phyloP scores from a whole-genome alignment of 2,797 vertebrate genomes.

The Fistularia tabacaria region DNA sequence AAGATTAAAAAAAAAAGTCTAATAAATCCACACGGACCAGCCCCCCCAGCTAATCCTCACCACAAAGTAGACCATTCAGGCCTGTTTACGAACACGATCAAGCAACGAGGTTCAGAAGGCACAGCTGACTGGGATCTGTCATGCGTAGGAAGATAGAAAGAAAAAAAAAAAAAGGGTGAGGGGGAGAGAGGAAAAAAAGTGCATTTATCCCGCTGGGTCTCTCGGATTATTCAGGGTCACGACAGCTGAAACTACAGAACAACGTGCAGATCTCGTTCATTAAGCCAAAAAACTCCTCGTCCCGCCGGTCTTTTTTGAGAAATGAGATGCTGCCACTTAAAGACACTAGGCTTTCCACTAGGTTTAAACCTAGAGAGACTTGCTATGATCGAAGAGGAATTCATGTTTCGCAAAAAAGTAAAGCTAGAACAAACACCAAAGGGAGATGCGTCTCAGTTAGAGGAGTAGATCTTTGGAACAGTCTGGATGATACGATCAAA shows the following conservation, averaged over 20 bases:
- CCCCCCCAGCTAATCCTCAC: slow-evolving; percentile 33
- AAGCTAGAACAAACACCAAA: too few relatives aligned
- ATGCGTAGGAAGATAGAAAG: slow-evolving; percentile 52
- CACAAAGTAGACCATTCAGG: slow-evolving; percentile 39
- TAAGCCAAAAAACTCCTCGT: slow-evolving; percentile 29
- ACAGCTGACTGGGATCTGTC: slow-evolving; percentile 62
- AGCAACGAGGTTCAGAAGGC: slow-evolving; percentile 35
- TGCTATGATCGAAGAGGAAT: too few relatives aligned
- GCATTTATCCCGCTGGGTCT: slow-evolving; percentile 48
- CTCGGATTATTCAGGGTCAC: slow-evolving; percentile 52
- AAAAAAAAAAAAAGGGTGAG: slow-evolving; percentile 23
- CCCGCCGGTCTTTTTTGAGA: too few relatives aligned
- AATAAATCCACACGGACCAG: slow-evolving; percentile 22
- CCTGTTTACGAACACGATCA: slow-evolving; percentile 16
- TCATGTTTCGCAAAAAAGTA: too few relatives aligned
- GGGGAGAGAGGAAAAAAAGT: slow-evolving; percentile 6
- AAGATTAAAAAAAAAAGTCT: slow-evolving; percentile 16
- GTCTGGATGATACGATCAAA: too few relatives aligned
- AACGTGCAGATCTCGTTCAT: slow-evolving; percentile 45
- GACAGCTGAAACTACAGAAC: slow-evolving; percentile 39
- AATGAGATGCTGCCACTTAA: too few relatives aligned
- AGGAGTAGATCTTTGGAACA: too few relatives aligned
- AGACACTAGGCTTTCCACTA: too few relatives aligned
- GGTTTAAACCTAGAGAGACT: too few relatives aligned
- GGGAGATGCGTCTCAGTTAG: too few relatives aligned